Conservation (phyloP, 1,140 invertebrate genomes). For the Lasioglossum albipes region DNA sequence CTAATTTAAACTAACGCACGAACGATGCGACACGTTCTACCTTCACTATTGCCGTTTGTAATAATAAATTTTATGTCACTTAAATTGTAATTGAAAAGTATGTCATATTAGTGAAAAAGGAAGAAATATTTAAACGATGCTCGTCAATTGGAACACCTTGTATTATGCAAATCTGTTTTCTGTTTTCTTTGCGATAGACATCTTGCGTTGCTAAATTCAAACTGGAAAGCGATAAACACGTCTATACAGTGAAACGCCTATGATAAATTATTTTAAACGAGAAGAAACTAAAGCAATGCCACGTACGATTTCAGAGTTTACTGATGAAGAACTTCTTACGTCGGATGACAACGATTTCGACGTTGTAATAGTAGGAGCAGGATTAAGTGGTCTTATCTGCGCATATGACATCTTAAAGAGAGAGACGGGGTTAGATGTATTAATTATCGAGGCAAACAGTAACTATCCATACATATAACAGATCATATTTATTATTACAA, state of each 20-base stretch:
- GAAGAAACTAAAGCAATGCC: background rate
- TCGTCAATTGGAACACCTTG: too few relatives aligned
- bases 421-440: conserved; percentile 51
- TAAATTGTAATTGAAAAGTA: too few relatives aligned
- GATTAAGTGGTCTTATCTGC: conserved; percentile 65
- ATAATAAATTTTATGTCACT: too few relatives aligned
- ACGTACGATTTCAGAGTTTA: conserved; percentile 19
- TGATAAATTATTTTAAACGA: background rate
- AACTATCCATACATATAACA: background rate
- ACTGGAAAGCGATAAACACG: background rate
- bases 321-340: background rate
- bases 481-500: too few relatives aligned
- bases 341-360: conserved; percentile 63
- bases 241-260: too few relatives aligned
- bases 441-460: conserved; percentile 65
- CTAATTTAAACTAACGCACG: too few relatives aligned
- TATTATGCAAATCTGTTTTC: background rate
- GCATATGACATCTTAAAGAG: conserved; percentile 55
- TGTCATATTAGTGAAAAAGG: too few relatives aligned
- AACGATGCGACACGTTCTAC: too few relatives aligned
- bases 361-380: conserved; percentile 67
- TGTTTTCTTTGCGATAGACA: too few relatives aligned
- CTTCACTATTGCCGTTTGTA: too few relatives aligned
- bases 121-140: too few relatives aligned
- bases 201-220: conserved; percentile 14